Conservation (phyloP, 1,140 invertebrate species). For the Hycleus phaleratus region DNA sequence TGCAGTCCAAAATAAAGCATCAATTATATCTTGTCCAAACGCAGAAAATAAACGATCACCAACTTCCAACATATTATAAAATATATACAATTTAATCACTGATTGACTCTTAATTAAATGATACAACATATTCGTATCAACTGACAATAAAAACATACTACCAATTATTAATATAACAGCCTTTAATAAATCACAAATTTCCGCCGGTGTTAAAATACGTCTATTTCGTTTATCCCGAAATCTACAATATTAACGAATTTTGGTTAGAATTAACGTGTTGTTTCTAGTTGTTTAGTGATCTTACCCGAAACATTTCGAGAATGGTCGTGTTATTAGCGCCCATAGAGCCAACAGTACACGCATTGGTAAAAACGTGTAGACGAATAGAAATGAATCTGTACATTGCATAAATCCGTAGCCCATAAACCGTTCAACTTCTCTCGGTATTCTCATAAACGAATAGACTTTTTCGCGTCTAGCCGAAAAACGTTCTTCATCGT, state of each 20-base stretch:
- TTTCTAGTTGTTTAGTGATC: conserved; percentile 6
- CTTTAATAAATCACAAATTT: conserved; percentile 95
- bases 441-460: conserved; percentile 93
- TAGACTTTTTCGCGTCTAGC: conserved; percentile 93
- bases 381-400: conserved; percentile 95
- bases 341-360: conserved; percentile 81
- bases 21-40: conserved; percentile 97
- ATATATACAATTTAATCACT: conserved; percentile 98
- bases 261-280: background rate
- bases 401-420: conserved; percentile 94
- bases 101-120: conserved; percentile 98
- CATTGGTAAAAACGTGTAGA: conserved; percentile 95
- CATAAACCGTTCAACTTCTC: conserved; percentile 90
- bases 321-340: conserved; percentile 63
- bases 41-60: conserved; percentile 92
- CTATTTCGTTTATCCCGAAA: conserved; percentile 20
- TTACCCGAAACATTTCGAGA: conserved; percentile 66
- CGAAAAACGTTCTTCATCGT: conserved; percentile 89
- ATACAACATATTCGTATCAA: conserved; percentile 98
- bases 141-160: conserved; percentile 75
- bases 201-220: conserved; percentile 68
- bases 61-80: conserved; percentile 99
- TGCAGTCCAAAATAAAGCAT: conserved; percentile 96
- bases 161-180: conserved; percentile 80
- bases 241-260: conserved; percentile 18